phyloP scores from a whole-genome alignment of 2,888 invertebrate species.

The Nezara viridula region DNA sequence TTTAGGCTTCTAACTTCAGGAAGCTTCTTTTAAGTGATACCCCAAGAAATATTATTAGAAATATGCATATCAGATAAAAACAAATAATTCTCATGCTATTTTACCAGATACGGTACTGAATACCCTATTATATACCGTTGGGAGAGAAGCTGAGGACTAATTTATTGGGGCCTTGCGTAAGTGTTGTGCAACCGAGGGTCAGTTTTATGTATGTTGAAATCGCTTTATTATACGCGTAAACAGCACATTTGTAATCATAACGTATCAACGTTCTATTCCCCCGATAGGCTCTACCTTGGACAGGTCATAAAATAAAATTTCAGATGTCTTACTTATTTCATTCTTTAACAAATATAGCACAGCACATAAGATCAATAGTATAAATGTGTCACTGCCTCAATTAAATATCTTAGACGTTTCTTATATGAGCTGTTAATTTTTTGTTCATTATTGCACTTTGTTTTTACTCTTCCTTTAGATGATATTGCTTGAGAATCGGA shows the following conservation, averaged over 20 bases:
- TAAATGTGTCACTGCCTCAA: too few species aligned
- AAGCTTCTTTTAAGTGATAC: too few species aligned
- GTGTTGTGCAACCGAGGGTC: conserved; percentile 19
- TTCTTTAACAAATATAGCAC: not conserved
- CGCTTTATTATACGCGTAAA: conserved; percentile 20
- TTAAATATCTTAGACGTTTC: too few species aligned
- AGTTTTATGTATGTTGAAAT: conserved; percentile 35
- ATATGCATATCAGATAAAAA: not conserved
- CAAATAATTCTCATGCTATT: not conserved
- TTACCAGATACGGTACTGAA: not conserved
- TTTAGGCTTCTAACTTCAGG: too few species aligned
- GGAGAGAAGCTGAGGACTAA: not conserved
- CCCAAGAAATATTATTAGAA: not conserved
- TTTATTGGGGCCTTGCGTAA: conserved; percentile 16
- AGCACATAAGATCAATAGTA: too few species aligned
- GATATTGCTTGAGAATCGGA: too few species aligned
- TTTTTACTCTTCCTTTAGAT: too few species aligned
- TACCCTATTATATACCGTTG: not conserved
- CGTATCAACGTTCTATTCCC: not conserved
- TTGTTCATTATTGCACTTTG: too few species aligned
- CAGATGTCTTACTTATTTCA: not conserved
- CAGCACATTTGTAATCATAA: conserved; percentile 33
- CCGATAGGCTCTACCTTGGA: not conserved
- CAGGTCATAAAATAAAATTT: not conserved
- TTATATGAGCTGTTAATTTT: too few species aligned